These are phyloP conservation scores for Spongilla lacustris DNA, from an alignment of 37 sponge, comb jelly and placozoan genomes.

Conservation along the genomic window DNA sequence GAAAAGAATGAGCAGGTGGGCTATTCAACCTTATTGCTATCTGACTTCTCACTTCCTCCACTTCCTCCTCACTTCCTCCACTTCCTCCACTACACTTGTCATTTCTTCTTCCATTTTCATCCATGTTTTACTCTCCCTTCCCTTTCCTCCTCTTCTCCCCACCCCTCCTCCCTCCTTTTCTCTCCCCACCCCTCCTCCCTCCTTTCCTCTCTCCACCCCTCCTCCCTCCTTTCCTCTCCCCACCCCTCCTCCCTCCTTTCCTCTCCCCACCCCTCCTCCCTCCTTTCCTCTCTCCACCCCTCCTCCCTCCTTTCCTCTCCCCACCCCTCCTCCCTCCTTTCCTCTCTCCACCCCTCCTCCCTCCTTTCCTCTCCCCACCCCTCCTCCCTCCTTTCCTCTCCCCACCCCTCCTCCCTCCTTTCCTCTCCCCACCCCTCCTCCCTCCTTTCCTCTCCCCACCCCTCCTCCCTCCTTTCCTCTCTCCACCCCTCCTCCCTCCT, in stretches of 20 bases:
- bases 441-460: not conserved
- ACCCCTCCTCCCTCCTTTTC: no score
- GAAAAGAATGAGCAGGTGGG: constrained; percentile 7
- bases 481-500: not conserved
- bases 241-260: not conserved
- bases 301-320: not conserved
- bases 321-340: not conserved
- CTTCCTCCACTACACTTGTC: not conserved
- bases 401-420: not conserved
- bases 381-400: no score
- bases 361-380: not conserved
- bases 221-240: not conserved
- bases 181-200: no score
- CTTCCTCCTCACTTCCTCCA: not conserved
- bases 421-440: not conserved
- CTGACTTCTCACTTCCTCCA: not conserved
- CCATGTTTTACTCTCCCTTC: not conserved
- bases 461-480: not conserved
- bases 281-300: no score
- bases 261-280: not conserved
- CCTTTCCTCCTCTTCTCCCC: not conserved
- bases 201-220: not conserved
- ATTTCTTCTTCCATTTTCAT: not conserved
- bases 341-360: not conserved
- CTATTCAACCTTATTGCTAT: not conserved